phyloP scores from a whole-genome alignment of 2,797 vertebrate species.

The Rhabdophis nuchalis region DNA sequence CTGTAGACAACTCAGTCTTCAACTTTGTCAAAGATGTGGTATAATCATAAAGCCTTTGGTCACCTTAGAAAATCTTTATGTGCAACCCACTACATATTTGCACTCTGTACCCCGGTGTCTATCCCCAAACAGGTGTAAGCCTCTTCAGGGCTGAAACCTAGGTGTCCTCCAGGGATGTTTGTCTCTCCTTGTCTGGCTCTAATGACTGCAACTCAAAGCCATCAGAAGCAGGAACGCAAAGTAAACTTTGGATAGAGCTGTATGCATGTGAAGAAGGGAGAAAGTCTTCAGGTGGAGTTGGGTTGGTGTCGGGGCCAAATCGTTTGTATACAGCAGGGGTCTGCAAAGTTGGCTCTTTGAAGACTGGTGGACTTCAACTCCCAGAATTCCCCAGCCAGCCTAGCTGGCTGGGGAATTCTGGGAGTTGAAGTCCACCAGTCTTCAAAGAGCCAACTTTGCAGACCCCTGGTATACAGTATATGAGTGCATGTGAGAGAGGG shows the following conservation, averaged over 20 bases:
- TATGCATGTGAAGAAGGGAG: background rate
- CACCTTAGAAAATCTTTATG: background rate
- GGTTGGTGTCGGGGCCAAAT: too few species aligned
- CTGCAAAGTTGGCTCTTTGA: too few species aligned
- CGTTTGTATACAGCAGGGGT: too few species aligned
- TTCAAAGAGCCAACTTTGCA: too few species aligned
- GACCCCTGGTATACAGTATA: too few species aligned
- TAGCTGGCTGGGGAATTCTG: too few species aligned
- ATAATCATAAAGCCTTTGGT: background rate
- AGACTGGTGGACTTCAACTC: too few species aligned
- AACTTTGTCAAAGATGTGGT: background rate
- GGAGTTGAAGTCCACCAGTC: too few species aligned
- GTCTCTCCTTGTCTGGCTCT: background rate
- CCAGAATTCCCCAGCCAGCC: too few species aligned
- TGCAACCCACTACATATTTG: background rate
- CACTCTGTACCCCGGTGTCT: background rate
- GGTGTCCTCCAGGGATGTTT: background rate
- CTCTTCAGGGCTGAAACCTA: background rate
- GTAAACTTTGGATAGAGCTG: background rate
- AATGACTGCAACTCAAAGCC: background rate
- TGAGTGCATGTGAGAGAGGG: background rate
- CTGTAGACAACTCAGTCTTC: background rate
- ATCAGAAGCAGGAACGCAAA: background rate
- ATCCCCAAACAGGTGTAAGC: background rate
- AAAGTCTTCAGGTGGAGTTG: background rate